phyloP scores from a whole-genome alignment of 1,140 invertebrate genomes.

The Galendromus occidentalis region DNA sequence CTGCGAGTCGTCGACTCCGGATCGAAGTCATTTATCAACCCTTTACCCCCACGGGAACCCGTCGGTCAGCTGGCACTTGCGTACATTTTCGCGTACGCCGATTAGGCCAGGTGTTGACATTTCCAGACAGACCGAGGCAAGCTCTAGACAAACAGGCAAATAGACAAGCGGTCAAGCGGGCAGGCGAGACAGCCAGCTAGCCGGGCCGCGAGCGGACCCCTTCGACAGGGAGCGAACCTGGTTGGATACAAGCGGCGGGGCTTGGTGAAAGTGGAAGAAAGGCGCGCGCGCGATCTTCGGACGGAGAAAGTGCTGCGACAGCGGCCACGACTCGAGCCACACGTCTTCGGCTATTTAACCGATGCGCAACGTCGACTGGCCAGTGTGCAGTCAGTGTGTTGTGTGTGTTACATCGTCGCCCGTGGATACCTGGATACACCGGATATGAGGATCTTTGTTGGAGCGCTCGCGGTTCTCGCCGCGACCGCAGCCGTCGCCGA shows the following conservation, averaged over 20 bases:
- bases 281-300: not conserved
- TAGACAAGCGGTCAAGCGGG: not conserved
- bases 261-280: not conserved
- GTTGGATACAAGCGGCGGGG: not conserved
- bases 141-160: not conserved
- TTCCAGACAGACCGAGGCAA: too few species aligned
- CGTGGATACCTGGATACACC: not conserved
- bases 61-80: too few species aligned
- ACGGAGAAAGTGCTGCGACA: not conserved
- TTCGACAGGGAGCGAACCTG: not conserved
- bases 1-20: too few species aligned
- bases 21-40: too few species aligned
- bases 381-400: not conserved
- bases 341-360: slow-evolving; percentile 4
- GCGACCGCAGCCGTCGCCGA: not conserved
- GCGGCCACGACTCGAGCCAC: not conserved
- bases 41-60: too few species aligned
- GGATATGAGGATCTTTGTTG: slow-evolving; percentile 10
- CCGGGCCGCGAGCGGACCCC: too few species aligned
- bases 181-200: not conserved
- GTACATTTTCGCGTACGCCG: too few species aligned
- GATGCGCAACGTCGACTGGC: not conserved
- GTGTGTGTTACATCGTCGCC: slow-evolving; percentile 1
- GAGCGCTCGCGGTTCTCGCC: not conserved
- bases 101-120: too few species aligned